Percentiles rank a stretch among this genome's conserved stretches.
phyloP scores from a whole-genome alignment of 2,113 vertebrate genomes.

The Saiga tatarica region DNA sequence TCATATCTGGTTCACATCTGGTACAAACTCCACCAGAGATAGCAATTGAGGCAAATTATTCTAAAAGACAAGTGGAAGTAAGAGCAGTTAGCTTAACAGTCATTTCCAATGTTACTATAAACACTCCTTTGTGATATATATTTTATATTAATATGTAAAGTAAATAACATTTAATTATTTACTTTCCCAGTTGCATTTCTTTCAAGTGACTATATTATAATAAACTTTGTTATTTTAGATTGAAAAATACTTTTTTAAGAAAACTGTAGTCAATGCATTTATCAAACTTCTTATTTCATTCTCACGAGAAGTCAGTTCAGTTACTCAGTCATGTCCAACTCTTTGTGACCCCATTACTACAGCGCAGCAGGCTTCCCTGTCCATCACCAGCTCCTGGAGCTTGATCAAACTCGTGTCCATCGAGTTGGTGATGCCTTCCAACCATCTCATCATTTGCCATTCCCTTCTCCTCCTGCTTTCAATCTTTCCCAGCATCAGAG shows the following conservation, averaged over 20 bases:
- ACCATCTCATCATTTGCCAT: not conserved
- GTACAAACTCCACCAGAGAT: not conserved
- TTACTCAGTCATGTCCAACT: not conserved
- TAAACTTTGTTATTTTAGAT: not conserved
- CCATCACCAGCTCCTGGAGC: not conserved
- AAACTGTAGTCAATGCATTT: not conserved
- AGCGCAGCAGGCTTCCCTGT: not conserved
- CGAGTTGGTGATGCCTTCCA: not conserved
- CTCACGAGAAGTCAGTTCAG: not conserved
- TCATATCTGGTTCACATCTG: not conserved
- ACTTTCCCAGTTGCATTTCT: not conserved
- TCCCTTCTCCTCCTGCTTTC: not conserved
- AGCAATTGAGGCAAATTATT: not conserved
- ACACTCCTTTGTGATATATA: not conserved
- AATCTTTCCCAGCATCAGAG: not conserved
- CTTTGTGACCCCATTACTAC: not conserved
- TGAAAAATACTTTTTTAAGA: not conserved
- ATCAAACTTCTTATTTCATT: not conserved
- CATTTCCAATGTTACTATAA: not conserved
- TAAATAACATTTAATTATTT: not conserved
- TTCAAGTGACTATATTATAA: not conserved
- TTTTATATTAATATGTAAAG: not conserved
- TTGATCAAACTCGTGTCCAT: not conserved
- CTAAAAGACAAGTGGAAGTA: not conserved
- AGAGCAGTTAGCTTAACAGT: not conserved